phyloP scores from a whole-genome alignment of 2,888 invertebrate species.

The Eristalis pertinax region DNA sequence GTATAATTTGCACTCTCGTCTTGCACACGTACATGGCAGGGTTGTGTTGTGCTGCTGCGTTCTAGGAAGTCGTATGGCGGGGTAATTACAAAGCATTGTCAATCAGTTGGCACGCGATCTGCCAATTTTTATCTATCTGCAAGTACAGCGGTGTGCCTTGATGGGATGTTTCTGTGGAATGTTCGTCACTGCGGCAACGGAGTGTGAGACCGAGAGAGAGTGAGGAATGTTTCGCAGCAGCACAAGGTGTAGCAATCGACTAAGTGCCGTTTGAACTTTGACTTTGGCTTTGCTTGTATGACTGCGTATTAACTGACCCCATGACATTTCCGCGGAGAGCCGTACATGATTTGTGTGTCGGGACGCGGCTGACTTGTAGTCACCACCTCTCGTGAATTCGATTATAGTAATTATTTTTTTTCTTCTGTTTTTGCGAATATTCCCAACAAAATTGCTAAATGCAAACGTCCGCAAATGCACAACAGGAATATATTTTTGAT shows the following conservation, averaged over 20 bases:
- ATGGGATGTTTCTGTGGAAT: slow-evolving; percentile 19
- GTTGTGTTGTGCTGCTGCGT: neutral
- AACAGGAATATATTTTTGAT: slow-evolving; percentile 54
- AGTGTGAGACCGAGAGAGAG: neutral
- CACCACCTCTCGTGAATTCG: slow-evolving; percentile 27
- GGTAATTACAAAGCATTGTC: slow-evolving; percentile 70
- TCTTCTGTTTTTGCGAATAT: neutral
- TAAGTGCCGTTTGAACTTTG: slow-evolving; percentile 64
- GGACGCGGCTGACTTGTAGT: neutral
- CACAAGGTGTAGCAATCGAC: slow-evolving; percentile 19
- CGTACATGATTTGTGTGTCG: slow-evolving; percentile 31
- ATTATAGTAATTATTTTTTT: slow-evolving; percentile 41
- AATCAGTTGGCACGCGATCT: slow-evolving; percentile 70
- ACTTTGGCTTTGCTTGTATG: neutral
- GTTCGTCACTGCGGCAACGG: neutral
- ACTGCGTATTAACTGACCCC: slow-evolving; percentile 50
- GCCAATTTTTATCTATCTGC: slow-evolving; percentile 31
- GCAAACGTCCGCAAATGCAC: neutral
- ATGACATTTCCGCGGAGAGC: slow-evolving; percentile 43
- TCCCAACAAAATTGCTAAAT: slow-evolving; percentile 14
- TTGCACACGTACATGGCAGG: neutral
- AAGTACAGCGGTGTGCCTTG: neutral
- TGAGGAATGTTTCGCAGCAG: neutral
- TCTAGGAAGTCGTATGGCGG: slow-evolving; percentile 61
- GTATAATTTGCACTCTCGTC: slow-evolving; percentile 68